Percentiles rank a stretch among this genome's conserved stretches.
phyloP scores from a whole-genome alignment of 2,888 invertebrate species.

The Acleris laterana region DNA sequence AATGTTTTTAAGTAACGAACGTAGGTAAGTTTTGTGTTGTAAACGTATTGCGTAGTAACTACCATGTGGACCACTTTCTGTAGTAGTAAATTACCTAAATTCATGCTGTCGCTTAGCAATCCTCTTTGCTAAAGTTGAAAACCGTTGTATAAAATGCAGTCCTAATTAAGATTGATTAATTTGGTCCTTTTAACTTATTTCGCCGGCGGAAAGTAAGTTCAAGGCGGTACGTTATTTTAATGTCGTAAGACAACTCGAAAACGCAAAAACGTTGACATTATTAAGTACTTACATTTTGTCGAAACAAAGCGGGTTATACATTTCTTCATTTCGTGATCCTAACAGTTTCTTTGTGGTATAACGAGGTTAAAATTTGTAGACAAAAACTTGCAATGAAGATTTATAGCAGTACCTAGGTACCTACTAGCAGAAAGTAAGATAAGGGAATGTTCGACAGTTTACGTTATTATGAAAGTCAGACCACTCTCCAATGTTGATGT shows the following conservation, averaged over 20 bases:
- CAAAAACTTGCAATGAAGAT: too few relatives aligned
- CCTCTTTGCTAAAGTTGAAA: not conserved
- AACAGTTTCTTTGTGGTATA: too few relatives aligned
- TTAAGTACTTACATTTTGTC: not conserved
- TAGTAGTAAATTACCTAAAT: not conserved
- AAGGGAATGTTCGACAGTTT: too few relatives aligned
- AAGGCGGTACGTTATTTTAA: not conserved
- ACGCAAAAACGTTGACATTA: not conserved
- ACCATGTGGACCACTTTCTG: not conserved
- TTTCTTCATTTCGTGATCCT: too few relatives aligned
- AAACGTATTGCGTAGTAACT: not conserved
- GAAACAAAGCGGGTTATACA: too few relatives aligned
- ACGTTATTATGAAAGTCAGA: too few relatives aligned
- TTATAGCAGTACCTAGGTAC: too few relatives aligned
- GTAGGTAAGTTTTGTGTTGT: too few relatives aligned
- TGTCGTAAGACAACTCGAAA: not conserved
- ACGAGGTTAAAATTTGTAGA: too few relatives aligned
- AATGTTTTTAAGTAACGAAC: too few relatives aligned
- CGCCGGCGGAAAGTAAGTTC: constrained; percentile 1
- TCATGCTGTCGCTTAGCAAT: not conserved
- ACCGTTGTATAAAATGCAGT: constrained; percentile 15
- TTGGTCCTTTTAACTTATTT: constrained; percentile 16
- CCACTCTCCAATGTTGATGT: too few relatives aligned
- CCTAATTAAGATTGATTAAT: constrained; percentile 27
- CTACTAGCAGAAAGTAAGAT: too few relatives aligned